Evolutionary conservation across 2,113 vertebrate species (phyloP), one percentile per base, ranked within the genome.

Genomic region (Phycodurus eques): DNA sequence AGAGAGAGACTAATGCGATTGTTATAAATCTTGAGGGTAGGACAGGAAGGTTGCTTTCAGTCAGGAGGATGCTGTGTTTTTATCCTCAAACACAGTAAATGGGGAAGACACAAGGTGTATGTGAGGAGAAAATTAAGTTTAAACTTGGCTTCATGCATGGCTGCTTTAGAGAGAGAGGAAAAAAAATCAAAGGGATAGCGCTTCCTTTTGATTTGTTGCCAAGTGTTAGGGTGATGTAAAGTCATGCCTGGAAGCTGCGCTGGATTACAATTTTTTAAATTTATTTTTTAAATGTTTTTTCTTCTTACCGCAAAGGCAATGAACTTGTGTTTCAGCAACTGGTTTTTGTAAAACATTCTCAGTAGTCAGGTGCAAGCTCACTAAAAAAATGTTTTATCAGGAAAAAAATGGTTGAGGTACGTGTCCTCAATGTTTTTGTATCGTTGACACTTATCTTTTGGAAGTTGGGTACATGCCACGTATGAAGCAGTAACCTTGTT

Each of bases 1-100:
- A 39, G 35, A 39, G 3, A 1, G 35, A 39, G 35, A 39, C 6
- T 6, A 39, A 5, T 39, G 27, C 1, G 27, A 47, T 17, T 3
- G 0, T 49, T 49, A 17, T 17, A 5, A 15, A 17, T 14, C 8
- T 22, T 54, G 82, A 71, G 67, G 70, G 61, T 68, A 47, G 79
- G 66, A 81, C 1, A 74, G 86, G 82, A 83, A 90, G 78, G 85
- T 86, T 56, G 46, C 57, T 74, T 82, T 81, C 54, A 19, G 59
- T 84, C 75, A 79, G 62, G 22, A 62, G 27, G 49, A 54, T 11
- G 15, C 11, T 61, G 6, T 33, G 69, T 75, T 82, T 68, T 85
- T 79, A 69, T 72, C 84, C 39, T 67, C 27, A 66, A 83, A 76
- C 17, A 6, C 49, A 20, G 19, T 20, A 67, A 67, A 70, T 78